Conservation (phyloP, 2,113 vertebrate species). For the Neoarius graeffei region DNA sequence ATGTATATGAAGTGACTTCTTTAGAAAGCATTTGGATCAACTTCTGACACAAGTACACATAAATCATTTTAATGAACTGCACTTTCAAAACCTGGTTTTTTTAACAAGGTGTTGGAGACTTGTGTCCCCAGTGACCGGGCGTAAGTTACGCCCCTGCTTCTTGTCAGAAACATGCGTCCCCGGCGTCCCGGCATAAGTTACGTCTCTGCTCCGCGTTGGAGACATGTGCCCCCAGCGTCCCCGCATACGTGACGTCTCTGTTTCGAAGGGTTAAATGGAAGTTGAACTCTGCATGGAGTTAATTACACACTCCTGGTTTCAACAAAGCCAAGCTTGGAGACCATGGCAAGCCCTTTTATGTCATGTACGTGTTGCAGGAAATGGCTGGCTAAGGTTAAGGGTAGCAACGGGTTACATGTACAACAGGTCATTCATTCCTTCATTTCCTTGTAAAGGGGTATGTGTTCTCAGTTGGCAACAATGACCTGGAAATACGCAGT, state of each 20-base stretch:
- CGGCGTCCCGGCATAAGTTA: not conserved
- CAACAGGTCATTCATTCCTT: constrained; percentile 24
- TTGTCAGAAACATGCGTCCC: not conserved
- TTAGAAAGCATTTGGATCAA: not conserved
- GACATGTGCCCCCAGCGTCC: not conserved
- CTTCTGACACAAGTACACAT: not conserved
- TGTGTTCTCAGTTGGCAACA: not conserved
- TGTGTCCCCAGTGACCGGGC: not conserved
- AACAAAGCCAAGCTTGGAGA: constrained; percentile 7
- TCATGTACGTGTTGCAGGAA: constrained; percentile 12
- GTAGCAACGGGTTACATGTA: not conserved
- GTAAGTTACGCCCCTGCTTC: not conserved
- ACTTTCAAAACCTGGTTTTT: not conserved
- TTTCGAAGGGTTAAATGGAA: not conserved
- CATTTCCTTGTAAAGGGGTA: not conserved
- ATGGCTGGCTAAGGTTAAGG: constrained; percentile 15
- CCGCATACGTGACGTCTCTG: not conserved
- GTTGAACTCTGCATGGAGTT: constrained; percentile 32
- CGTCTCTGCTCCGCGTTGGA: not conserved
- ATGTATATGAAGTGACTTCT: not conserved
- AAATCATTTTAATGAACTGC: constrained; percentile 1
- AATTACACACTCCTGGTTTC: constrained; percentile 7
- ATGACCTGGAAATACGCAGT: constrained; percentile 3
- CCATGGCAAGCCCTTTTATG: not conserved
- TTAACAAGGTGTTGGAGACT: not conserved